phyloP scores from a whole-genome alignment of 2,888 invertebrate genomes.

The Sinelater perroti region DNA sequence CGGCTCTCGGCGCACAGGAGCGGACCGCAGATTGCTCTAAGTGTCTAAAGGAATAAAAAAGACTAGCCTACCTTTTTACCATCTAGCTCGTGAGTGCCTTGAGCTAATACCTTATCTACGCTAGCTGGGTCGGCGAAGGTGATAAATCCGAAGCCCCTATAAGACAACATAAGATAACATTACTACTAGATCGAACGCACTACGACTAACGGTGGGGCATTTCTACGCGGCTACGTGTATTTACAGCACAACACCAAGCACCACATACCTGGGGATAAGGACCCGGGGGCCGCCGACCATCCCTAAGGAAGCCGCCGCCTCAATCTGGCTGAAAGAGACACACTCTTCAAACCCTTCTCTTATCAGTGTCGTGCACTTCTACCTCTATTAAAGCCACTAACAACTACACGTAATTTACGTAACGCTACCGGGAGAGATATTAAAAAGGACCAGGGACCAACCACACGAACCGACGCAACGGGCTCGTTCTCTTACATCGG shows the following conservation, averaged over 20 bases:
- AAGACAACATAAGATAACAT: constrained; percentile 61
- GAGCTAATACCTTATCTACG: constrained; percentile 99
- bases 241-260: constrained; percentile 53
- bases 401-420: constrained; percentile 41
- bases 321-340: constrained; percentile 64
- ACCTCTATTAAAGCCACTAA: constrained; percentile 55
- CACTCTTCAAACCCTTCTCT: constrained; percentile 61
- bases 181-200: constrained; percentile 47
- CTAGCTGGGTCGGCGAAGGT: constrained; percentile 98
- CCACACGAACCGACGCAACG: constrained; percentile 35
- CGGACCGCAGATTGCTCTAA: constrained; percentile 34
- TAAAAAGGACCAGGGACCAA: constrained; percentile 30
- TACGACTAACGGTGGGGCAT: constrained; percentile 51
- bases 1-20: constrained; percentile 28
- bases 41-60: constrained; percentile 44
- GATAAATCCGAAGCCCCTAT: constrained; percentile 99
- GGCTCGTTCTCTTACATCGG: too few species aligned
- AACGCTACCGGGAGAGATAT: constrained; percentile 29
- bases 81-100: constrained; percentile 98
- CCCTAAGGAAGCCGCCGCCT: constrained; percentile 62
- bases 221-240: constrained; percentile 50
- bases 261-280: constrained; percentile 65
- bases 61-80: constrained; percentile 92
- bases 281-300: constrained; percentile 63
- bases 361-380: constrained; percentile 58